These are phyloP conservation scores for Anabas testudineus DNA, from an alignment of 2,797 vertebrate species.

Conservation along the genomic window DNA sequence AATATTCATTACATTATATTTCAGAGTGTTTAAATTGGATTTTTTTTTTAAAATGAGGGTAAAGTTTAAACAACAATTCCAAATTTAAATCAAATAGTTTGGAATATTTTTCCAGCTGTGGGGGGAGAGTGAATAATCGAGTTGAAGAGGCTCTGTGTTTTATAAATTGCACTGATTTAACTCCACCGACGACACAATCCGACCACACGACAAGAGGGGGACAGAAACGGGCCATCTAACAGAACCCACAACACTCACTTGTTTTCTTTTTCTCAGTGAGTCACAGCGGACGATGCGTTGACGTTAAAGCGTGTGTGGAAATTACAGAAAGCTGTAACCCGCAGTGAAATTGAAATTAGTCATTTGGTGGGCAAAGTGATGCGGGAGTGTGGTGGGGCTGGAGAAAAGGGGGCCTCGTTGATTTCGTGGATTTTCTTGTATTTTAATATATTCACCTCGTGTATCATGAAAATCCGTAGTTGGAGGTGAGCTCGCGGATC, in stretches of 20 bases:
- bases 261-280: conserved; percentile 47
- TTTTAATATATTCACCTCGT: conserved; percentile 48
- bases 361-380: conserved; percentile 49
- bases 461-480: conserved; percentile 97
- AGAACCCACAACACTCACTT: conserved; percentile 35
- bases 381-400: neutral
- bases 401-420: conserved; percentile 20
- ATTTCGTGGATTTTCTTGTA: conserved; percentile 50
- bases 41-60: neutral
- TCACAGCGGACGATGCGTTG: conserved; percentile 48
- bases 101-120: neutral
- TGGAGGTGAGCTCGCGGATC: conserved; percentile 97
- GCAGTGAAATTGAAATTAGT: conserved; percentile 68
- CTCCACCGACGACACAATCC: conserved; percentile 61
- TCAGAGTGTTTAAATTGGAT: conserved; percentile 23
- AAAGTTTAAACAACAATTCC: conserved; percentile 42
- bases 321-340: conserved; percentile 42
- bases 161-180: conserved; percentile 46
- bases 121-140: neutral
- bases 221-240: conserved; percentile 47
- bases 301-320: conserved; percentile 44
- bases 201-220: conserved; percentile 56
- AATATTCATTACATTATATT: conserved; percentile 34
- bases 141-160: neutral
- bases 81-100: conserved; percentile 58